These are phyloP conservation scores for Drosophila triauraria DNA, from an alignment of 1,140 invertebrate species.

Conservation along the genomic window DNA sequence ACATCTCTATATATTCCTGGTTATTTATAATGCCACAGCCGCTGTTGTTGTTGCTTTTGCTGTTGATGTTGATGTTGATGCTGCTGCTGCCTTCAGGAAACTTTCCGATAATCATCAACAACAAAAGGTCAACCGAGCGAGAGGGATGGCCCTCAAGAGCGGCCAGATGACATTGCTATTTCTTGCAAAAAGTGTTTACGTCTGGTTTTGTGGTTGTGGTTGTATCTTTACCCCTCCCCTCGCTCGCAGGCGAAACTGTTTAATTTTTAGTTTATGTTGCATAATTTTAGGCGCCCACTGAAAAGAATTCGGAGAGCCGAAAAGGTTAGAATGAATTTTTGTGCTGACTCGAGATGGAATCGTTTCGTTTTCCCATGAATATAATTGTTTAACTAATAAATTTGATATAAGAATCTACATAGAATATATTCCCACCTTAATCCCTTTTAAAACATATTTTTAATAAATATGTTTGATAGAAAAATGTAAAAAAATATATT, in stretches of 20 bases:
- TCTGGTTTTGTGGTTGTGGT: slow-evolving; percentile 68
- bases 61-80: neutral
- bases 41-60: neutral
- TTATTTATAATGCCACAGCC: slow-evolving; percentile 12
- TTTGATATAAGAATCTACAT: too few species aligned
- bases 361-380: neutral
- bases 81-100: slow-evolving; percentile 14
- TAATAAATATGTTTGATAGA: too few species aligned
- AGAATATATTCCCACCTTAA: too few species aligned
- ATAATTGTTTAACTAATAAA: too few species aligned
- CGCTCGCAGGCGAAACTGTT: slow-evolving; percentile 35
- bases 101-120: slow-evolving; percentile 47
- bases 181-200: slow-evolving; percentile 67
- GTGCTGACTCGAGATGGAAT: slow-evolving; percentile 39
- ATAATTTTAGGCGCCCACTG: slow-evolving; percentile 59
- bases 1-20: slow-evolving; percentile 7
- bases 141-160: slow-evolving; percentile 10
- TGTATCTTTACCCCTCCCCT: too few species aligned
- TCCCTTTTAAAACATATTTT: too few species aligned
- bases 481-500: too few species aligned
- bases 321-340: slow-evolving; percentile 25
- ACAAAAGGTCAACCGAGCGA: slow-evolving; percentile 32
- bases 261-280: slow-evolving; percentile 81
- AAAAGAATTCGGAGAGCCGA: slow-evolving; percentile 5
- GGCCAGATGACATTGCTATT: slow-evolving; percentile 44